Evolutionary conservation across 1,140 invertebrate genomes (phyloP), one percentile per base, ranked within the genome.

Genomic region (Medauroidea extradentata): DNA sequence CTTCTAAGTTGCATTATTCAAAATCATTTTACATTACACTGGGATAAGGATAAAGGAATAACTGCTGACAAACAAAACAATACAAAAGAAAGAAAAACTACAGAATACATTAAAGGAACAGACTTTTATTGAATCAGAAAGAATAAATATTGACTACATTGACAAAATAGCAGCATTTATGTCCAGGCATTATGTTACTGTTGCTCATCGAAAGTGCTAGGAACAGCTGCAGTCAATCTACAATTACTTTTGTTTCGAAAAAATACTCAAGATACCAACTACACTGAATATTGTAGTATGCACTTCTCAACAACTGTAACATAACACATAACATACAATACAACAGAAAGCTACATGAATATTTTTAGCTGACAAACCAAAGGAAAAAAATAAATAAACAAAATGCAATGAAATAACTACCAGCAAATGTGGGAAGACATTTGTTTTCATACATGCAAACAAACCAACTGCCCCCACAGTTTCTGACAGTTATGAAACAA

Each of bases 51-150:
- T 34, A 34, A 11, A 34, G 29, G 4, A 34, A n/a, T 4, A 4
- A 51, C 18, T 19, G 49, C 23, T 19, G 27, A 25, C 27, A 51
- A 51, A 34, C 24, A n/a, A 29, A 51, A 51, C 18, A 51, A 29
- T 24, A 51, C 38, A 51, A 51, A 51, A 51, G 27, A 51, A 51
- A 49, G 27, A 18, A 25, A 18, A 25, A 51, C 49, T 51, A 51
- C 49, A 51, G 18, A 19, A 29, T 34, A 27, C 49, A 51, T 51
- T 24, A 19, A 51, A 51, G 25, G 49, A 29, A 51, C 16, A 51
- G n/a, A 34, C 49, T 51, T 51, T 51, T 51, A 51, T 51, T 51
- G 21, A 29, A 51, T 51, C 38, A 27, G 38, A 51, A 51, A 51
- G 13, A 50, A 50, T 51, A 27, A 51, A 4, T 18, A 29, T 51